Percentiles rank a stretch among this genome's conserved stretches.
phyloP scores from a whole-genome alignment of 2,797 vertebrate genomes.

The Leucoraja ocellata region DNA sequence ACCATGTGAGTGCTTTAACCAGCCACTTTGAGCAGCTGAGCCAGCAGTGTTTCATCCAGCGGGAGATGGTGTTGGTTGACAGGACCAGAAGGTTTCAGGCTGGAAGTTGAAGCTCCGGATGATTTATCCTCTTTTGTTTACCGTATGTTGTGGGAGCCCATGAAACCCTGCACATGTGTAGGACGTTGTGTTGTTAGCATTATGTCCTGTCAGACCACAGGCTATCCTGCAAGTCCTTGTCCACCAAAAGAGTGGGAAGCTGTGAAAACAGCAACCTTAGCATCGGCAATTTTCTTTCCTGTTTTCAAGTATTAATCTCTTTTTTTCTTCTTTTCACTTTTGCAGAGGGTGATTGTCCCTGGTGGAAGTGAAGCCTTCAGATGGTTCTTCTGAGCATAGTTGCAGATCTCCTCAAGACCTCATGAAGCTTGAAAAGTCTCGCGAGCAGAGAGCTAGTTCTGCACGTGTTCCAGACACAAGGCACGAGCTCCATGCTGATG shows the following conservation, averaged over 20 bases:
- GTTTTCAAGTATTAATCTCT: background rate
- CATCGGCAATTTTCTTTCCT: background rate
- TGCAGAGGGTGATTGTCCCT: slow-evolving; percentile 19
- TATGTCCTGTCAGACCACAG: background rate
- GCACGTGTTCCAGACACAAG: slow-evolving; percentile 27
- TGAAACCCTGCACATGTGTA: background rate
- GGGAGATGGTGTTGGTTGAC: slow-evolving; percentile 86
- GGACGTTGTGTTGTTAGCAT: background rate
- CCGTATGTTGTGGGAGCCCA: background rate
- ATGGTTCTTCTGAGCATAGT: slow-evolving; percentile 28
- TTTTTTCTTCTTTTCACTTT: background rate
- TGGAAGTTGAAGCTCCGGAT: background rate
- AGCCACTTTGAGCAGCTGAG: slow-evolving; percentile 73
- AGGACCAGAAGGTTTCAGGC: slow-evolving; percentile 60
- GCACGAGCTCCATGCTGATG: background rate
- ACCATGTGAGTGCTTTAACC: slow-evolving; percentile 92
- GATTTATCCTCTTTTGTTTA: background rate
- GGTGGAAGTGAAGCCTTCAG: slow-evolving; percentile 34
- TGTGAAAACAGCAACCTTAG: background rate
- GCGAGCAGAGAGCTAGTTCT: background rate
- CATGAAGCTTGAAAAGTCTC: background rate
- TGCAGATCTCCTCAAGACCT: background rate
- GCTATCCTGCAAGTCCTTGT: background rate
- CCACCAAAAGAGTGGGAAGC: background rate
- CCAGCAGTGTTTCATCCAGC: slow-evolving; percentile 82